phyloP scores from a whole-genome alignment of 1,140 invertebrate species.

The Phortica variegata region DNA sequence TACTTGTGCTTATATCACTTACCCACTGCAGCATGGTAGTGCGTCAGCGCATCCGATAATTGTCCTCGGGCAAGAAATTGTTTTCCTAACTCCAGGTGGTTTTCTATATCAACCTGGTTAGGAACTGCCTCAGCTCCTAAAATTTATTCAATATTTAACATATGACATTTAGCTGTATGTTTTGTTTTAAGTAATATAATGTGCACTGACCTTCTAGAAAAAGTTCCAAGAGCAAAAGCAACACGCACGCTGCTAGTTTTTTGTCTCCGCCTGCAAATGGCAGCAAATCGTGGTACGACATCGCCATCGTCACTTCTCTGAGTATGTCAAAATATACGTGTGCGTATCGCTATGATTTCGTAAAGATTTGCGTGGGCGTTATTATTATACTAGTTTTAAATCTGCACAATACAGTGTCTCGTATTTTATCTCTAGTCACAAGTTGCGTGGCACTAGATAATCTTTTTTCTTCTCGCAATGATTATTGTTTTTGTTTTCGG shows the following conservation, averaged over 20 bases:
- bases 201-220: slow-evolving; percentile 45
- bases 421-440: too few species aligned
- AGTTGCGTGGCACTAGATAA: slow-evolving; percentile 28
- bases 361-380: not conserved
- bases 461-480: too few species aligned
- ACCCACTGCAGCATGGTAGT: slow-evolving; percentile 98
- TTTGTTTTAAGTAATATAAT: slow-evolving; percentile 3
- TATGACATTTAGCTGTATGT: slow-evolving; percentile 3
- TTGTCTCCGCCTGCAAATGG: slow-evolving; percentile 40
- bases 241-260: slow-evolving; percentile 44
- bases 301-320: slow-evolving; percentile 32
- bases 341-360: not conserved
- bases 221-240: slow-evolving; percentile 46
- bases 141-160: slow-evolving; percentile 6
- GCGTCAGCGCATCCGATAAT: slow-evolving; percentile 91
- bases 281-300: slow-evolving; percentile 45
- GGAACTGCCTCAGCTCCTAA: slow-evolving; percentile 64
- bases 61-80: slow-evolving; percentile 88
- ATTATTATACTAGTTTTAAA: too few species aligned
- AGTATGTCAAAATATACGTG: not conserved
- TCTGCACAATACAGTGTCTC: too few species aligned
- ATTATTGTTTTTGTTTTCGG: too few species aligned
- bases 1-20: slow-evolving; percentile 49
- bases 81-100: slow-evolving; percentile 90
- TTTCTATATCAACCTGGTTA: slow-evolving; percentile 78